Base-by-base conservation (phyloP, 2,797 vertebrate genomes). In the Chaetodon trifasciatus region DNA sequence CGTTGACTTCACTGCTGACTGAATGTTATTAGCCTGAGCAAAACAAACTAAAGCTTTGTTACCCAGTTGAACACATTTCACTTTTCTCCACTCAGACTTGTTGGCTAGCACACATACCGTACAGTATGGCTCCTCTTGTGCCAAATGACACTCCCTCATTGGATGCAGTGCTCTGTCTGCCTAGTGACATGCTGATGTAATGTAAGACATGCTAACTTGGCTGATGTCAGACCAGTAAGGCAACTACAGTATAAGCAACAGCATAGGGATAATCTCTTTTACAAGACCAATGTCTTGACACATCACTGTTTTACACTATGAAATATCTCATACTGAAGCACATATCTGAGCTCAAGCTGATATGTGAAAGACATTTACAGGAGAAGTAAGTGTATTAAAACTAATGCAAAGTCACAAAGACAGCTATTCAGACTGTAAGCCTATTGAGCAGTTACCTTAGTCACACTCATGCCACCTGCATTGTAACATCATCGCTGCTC, bases 1-100 rank as follows among this genome's bases (percentile, higher is more conserved):
- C 35, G 71, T 37, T 64, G 83, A 91, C 87, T 82, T 86, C 83
- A 90, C 87, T 70, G 81, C 81, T 73, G 82, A 87, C 67, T 83
- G 85, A 88, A 87, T 85, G 86, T 84, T 77, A 70, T 89, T 76
- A 73, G 79, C 19, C 24, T 17, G 61, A 78, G 67, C 70, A 75
- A 89, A 87, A 93, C 92, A 93, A 90, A 85, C 78, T 49, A 8
- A 6, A 57, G 86, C 92, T 88, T 90, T 93, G 90, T 91, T 61
- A 68, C 35, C 17, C 66, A 63, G 47, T 35, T 65, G 44, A 82
- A 87, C 79, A 71, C 74, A 69, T 57, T 46, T 85, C 35, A 66
- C 62, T 81, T 77, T n/a, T 77, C 73, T 60, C 37, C 10, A 23
- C 35, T 78, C 72, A 21, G 46, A 70, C 76, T 81, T 74, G 75